Evolutionary conservation across 2,888 invertebrate species (phyloP), one percentile per base, ranked within the genome.

Genomic region (Halictus ligatus): DNA sequence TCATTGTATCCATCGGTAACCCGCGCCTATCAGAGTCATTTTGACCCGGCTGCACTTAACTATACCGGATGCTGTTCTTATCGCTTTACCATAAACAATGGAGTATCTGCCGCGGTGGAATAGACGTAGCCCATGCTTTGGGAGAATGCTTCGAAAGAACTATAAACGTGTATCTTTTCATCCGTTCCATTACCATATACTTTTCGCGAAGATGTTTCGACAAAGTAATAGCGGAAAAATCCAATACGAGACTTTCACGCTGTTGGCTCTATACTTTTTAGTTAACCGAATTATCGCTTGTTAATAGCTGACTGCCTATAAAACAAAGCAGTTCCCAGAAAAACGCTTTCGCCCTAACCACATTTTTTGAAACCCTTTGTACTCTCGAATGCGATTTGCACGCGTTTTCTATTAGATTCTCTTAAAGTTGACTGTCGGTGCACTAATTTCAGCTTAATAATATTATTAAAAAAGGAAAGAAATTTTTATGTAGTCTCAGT

Each of bases 101-200:
- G 64, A 64, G 29, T 64, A 64, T 64, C 64, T 64, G 64, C 64
- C 7, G 64, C 64, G 64, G 15, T 7, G 64, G 25, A 29, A 64
- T 64, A 64, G 64, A 15, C 64, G 64, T 29, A 29, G 64, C 64
- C 29, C 64, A 29, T 29, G 64, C 29, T 64, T 64, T 64, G 29
- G 29, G 15, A 15, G 64, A 64, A 64, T 15, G 29, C 15, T 29
- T 2, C 29, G 29, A 64, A 64, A 64, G 64, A 29, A 64, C 29
- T 64, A 64, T 64, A 64, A 64, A 64, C 64, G 64, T 18, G 64
- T 64, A 18, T 29, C 64, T 64, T 64, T 64, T 64, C 64, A 64
- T 64, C 64, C 64, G 64, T 64, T 64, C 64, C 64, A 64, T 64
- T 64, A 64, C 64, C 64, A 64, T 64, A 64, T 64, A 64, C n/a